A percentile compares a stretch with the other conserved stretches of the same genome.
phyloP scores from a whole-genome alignment of 2,113 vertebrate species.

The Rhipidura dahli region DNA sequence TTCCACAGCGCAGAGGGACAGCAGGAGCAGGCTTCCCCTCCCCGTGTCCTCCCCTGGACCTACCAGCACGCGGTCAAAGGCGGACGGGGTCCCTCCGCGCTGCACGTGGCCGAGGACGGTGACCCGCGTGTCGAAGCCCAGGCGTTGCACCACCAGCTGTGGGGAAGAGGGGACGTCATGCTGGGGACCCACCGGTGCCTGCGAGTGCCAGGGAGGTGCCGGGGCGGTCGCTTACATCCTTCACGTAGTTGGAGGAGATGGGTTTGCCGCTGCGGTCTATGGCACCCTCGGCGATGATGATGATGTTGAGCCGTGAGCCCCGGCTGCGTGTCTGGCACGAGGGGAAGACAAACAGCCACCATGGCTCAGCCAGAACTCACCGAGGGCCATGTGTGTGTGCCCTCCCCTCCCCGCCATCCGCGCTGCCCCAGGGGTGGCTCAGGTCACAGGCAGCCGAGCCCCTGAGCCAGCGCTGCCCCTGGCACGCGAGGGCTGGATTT shows the following conservation, averaged over 20 bases:
- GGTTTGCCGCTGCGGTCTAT: conserved; percentile 81
- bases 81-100: conserved; percentile 90
- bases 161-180: not conserved
- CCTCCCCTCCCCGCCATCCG: fast-evolving
- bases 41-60: not conserved
- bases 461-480: not conserved
- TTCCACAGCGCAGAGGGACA: not conserved
- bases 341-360: not conserved
- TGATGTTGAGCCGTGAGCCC: conserved; percentile 91
- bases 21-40: not conserved
- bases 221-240: conserved; percentile 76
- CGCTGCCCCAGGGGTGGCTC: not conserved
- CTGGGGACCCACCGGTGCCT: fast-evolving
- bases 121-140: conserved; percentile 91
- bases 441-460: not conserved
- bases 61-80: conserved; percentile 93
- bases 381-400: fast-evolving
- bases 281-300: conserved; percentile 92
- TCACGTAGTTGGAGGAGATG: conserved; percentile 86
- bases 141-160: conserved; percentile 83
- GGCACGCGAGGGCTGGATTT: not conserved
- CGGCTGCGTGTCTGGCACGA: conserved; percentile 80
- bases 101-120: conserved; percentile 94
- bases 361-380: not conserved
- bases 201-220: fast-evolving